Conservation (phyloP, 2,797 vertebrate genomes). For the Malurus splendens region DNA sequence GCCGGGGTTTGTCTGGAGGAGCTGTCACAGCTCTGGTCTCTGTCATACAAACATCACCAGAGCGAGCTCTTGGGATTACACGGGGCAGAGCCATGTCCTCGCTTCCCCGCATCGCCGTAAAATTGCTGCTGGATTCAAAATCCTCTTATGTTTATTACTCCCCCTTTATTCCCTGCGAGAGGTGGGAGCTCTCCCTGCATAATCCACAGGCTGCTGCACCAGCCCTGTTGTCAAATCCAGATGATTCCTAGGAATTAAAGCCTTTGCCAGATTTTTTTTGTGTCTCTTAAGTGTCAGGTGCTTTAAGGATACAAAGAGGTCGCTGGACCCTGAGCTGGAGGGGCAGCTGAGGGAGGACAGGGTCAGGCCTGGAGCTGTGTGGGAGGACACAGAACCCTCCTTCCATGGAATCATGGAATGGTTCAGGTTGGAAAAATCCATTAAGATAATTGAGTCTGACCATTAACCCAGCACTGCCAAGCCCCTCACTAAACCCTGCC, state of each 20-base stretch:
- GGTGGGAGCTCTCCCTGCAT: background rate
- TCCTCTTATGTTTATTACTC: constrained; percentile 45
- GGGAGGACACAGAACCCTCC: fast-evolving
- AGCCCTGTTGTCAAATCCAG: background rate
- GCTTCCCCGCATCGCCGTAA: fast-evolving
- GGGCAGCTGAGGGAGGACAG: background rate
- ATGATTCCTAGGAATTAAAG: constrained; percentile 21
- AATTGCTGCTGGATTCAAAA: constrained; percentile 27
- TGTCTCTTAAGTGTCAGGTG: background rate
- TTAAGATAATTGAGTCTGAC: background rate
- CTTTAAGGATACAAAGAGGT: background rate
- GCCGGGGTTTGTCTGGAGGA: background rate
- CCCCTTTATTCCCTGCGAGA: background rate
- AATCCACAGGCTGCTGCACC: background rate
- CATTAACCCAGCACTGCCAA: background rate
- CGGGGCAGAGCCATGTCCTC: background rate
- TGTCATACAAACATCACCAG: background rate
- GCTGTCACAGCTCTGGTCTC: background rate
- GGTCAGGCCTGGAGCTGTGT: fast-evolving
- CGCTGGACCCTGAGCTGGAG: background rate
- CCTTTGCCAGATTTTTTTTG: background rate
- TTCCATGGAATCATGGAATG: background rate
- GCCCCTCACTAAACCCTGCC: fast-evolving
- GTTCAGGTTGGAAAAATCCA: background rate
- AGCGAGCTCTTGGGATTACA: background rate